Percentiles rank a stretch among this genome's conserved stretches.
These are phyloP conservation scores for Drosophila bocki DNA, from an alignment of 1,140 invertebrate species.

Conservation along the genomic window DNA sequence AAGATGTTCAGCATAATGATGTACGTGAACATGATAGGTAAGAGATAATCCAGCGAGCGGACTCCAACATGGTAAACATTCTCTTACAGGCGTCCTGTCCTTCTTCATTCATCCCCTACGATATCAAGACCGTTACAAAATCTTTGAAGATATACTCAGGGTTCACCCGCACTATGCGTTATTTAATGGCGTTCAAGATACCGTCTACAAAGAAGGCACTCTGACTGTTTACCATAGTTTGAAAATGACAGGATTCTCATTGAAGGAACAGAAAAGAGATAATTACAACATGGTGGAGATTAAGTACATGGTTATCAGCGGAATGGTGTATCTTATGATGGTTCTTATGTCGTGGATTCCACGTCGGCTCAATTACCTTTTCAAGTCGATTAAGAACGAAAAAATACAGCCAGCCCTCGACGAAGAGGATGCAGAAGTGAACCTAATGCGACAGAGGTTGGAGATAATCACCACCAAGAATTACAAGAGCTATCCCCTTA, in stretches of 20 bases:
- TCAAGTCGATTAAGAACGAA: constrained; percentile 10
- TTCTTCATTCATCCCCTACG: constrained; percentile 1
- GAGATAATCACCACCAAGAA: neutral
- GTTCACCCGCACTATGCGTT: constrained; percentile 38
- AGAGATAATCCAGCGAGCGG: neutral
- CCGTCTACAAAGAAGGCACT: neutral
- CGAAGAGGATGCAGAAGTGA: constrained; percentile 19
- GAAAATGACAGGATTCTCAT: accelerated
- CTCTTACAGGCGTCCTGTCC: constrained; percentile 20
- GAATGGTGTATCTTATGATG: constrained; percentile 8
- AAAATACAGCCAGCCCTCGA: neutral
- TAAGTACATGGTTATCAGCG: constrained; percentile 5
- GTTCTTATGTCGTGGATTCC: constrained; percentile 13
- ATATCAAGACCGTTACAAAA: accelerated
- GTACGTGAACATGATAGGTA: constrained; percentile 39
- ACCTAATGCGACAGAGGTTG: neutral
- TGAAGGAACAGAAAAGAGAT: accelerated
- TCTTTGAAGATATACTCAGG: constrained; percentile 7
- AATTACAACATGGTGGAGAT: neutral
- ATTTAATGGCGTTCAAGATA: constrained; percentile 16
- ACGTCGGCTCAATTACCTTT: neutral
- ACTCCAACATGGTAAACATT: too few relatives aligned
- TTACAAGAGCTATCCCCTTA: neutral
- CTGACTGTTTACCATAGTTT: neutral
- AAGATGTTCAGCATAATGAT: constrained; percentile 18